Base-by-base conservation (phyloP, 2,888 invertebrate species). In the Minunthozetes semirufus region DNA sequence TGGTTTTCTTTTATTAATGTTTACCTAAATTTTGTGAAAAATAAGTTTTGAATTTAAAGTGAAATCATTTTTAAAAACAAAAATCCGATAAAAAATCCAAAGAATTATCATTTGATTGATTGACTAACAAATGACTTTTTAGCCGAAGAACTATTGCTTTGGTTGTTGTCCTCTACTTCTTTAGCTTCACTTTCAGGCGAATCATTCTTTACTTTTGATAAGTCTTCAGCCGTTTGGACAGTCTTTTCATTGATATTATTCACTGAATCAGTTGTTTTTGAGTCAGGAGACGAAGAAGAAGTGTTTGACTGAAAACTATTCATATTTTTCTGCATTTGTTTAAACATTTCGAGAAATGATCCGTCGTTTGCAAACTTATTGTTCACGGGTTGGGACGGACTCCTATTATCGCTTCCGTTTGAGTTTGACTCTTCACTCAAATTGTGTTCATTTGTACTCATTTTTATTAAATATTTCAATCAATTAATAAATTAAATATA, bases 311-410 rank as follows among this genome's bases (percentile, higher is more conserved):
- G 22, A 22, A 74, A 48, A 71, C 61, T 27, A 76, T n/a, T 53
- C 42, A 42, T 25, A 22, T 59, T 59, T 59, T 13, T 76, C 75
- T 91, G 90, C 90, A 93, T 89, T 82, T 90, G 92, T 83, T 93
- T 93, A 80, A 94, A 94, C 87, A 93, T 90, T 82, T 93, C 93
- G 81, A 94, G 85, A 81, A 94, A 94, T 78, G 92, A 91, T 3
- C 94, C 94, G 82, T 94, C 94, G 82, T 94, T 94, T 81, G 90
- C 91, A 80, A 91, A 91, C 76, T 79, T 80, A 74, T 81, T 81
- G 27, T 29, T 59, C 19, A 22, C 42, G 2, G n/a, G n/a, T 4
- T 1, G n/a, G n/a, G 19, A 5, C 19, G 53, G 53, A n/a, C 19
- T 19, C 53, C 5, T n/a, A n/a, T 1, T 53, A n/a, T n/a, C 19